phyloP scores from a whole-genome alignment of 2,888 invertebrate genomes.

The Athrips mouffetella region DNA sequence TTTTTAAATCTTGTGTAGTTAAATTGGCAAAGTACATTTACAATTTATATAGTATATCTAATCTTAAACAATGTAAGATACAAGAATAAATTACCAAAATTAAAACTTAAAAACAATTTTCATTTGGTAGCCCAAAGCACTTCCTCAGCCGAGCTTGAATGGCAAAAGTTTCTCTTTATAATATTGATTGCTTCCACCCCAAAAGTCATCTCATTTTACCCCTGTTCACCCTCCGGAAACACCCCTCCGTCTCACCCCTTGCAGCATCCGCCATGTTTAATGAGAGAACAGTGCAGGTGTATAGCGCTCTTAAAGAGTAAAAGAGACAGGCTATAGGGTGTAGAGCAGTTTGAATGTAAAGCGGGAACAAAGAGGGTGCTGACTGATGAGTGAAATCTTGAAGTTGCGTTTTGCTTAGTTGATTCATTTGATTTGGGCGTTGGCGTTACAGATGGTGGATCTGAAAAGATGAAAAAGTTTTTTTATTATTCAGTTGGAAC shows the following conservation, averaged over 20 bases:
- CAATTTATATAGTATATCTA: no score
- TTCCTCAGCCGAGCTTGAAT: not conserved
- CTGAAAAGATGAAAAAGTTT: not conserved
- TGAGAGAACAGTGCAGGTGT: slow-evolving; percentile 31
- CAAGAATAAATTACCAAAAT: not conserved
- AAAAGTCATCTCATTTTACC: slow-evolving; percentile 56
- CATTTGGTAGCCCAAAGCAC: not conserved
- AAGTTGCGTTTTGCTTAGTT: slow-evolving; percentile 13
- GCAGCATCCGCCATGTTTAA: slow-evolving; percentile 71
- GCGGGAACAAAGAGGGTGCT: slow-evolving; percentile 49
- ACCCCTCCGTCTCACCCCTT: slow-evolving; percentile 36
- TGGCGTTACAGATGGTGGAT: not conserved
- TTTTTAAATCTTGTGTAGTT: no score
- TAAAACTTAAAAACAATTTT: slow-evolving; percentile 1
- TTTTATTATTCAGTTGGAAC: not conserved
- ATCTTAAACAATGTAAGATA: no score
- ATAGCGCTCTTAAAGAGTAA: slow-evolving; percentile 20
- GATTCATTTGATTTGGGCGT: no score
- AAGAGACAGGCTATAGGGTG: slow-evolving; percentile 41
- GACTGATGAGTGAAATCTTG: slow-evolving; percentile 35
- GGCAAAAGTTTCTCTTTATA: slow-evolving; percentile 23
- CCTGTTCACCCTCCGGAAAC: slow-evolving; percentile 56
- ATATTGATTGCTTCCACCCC: slow-evolving; percentile 49
- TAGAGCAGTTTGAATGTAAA: slow-evolving; percentile 53
- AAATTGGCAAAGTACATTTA: no score